These are phyloP conservation scores for Schizotus pectinicornis DNA, from an alignment of 2,888 invertebrate species.

Conservation along the genomic window DNA sequence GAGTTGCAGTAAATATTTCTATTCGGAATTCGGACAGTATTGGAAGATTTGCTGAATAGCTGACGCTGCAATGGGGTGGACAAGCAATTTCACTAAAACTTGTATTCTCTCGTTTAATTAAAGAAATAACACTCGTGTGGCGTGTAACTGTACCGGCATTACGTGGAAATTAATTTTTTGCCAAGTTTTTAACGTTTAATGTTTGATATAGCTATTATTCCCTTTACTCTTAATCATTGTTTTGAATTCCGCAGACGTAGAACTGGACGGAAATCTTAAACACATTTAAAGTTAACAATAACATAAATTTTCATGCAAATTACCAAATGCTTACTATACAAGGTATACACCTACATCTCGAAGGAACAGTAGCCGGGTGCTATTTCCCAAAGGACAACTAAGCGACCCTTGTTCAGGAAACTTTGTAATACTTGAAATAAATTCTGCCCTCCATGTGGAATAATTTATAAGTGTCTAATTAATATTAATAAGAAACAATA, in stretches of 20 bases:
- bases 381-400: slow-evolving; percentile 43
- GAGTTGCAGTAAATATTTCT: background rate
- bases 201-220: background rate
- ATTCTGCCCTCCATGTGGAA: slow-evolving; percentile 16
- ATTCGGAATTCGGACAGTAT: too few species aligned
- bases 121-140: slow-evolving; percentile 2
- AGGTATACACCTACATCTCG: slow-evolving; percentile 44
- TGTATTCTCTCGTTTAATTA: slow-evolving; percentile 4
- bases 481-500: slow-evolving; percentile 23
- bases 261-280: slow-evolving; percentile 37
- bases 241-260: slow-evolving; percentile 11
- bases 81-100: background rate
- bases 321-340: slow-evolving; percentile 43
- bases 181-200: background rate
- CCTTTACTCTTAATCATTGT: slow-evolving; percentile 1
- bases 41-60: too few species aligned
- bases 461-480: slow-evolving; percentile 27
- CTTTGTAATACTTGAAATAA: slow-evolving; percentile 32
- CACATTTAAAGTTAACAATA: slow-evolving; percentile 49
- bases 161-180: slow-evolving; percentile 1
- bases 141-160: slow-evolving; percentile 1
- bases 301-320: slow-evolving; percentile 53
- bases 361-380: slow-evolving; percentile 44
- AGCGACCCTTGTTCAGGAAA: slow-evolving; percentile 36
- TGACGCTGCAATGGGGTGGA: background rate